Percentiles rank a stretch among this genome's conserved stretches.
These are phyloP conservation scores for Mimas tiliae DNA, from an alignment of 2,888 invertebrate genomes.

Conservation along the genomic window DNA sequence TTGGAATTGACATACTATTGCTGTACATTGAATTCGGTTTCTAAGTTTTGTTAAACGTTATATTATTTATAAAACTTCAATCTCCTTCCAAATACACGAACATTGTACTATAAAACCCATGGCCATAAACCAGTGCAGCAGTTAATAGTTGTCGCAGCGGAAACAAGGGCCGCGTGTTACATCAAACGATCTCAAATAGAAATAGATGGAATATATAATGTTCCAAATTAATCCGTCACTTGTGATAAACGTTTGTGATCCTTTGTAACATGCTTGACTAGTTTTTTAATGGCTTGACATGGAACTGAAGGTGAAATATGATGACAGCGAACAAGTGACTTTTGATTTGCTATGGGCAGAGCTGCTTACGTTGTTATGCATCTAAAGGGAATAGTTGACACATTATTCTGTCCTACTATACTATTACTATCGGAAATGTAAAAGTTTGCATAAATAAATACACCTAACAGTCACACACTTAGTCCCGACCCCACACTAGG, in stretches of 20 bases:
- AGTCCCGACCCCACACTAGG: no score
- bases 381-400: no score
- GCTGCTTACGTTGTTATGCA: no score
- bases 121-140: slow-evolving; percentile 6
- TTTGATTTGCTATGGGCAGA: not conserved
- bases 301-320: not conserved
- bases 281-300: not conserved
- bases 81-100: not conserved
- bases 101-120: not conserved
- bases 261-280: not conserved
- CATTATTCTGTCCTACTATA: no score
- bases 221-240: slow-evolving; percentile 11
- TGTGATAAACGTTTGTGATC: not conserved
- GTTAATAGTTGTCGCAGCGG: slow-evolving; percentile 16
- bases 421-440: no score
- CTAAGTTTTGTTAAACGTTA: no score
- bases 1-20: no score
- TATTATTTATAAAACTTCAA: not conserved
- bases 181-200: slow-evolving; percentile 16
- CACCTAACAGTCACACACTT: no score
- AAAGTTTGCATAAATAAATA: no score
- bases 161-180: slow-evolving; percentile 2
- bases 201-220: slow-evolving; percentile 2
- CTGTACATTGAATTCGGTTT: not conserved
- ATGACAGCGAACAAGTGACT: not conserved